A percentile compares a stretch with the other conserved stretches of the same genome.
Conservation (phyloP, 64 coral and sea anemone genomes). For the Montipora capricornis region DNA sequence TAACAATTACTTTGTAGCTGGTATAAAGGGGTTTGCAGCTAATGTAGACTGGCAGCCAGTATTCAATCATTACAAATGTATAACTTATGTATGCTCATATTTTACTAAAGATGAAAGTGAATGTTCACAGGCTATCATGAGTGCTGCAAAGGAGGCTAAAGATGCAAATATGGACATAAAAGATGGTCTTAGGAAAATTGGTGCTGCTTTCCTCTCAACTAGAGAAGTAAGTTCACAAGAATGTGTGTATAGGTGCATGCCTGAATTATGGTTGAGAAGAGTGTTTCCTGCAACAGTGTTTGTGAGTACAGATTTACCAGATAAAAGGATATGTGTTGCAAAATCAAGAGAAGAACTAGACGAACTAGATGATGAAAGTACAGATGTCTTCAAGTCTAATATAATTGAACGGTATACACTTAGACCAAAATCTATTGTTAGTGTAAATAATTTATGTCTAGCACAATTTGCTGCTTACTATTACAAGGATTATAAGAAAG, state of each 20-base stretch:
- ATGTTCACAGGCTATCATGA: constrained; percentile 42
- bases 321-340: constrained; percentile 39
- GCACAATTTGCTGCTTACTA: constrained; percentile 65
- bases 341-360: constrained; percentile 57
- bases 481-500: constrained; percentile 29
- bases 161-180: background rate
- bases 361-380: constrained; percentile 52
- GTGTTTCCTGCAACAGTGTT: constrained; percentile 42
- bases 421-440: constrained; percentile 36
- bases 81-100: constrained; percentile 56
- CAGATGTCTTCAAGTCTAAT: constrained; percentile 49
- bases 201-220: constrained; percentile 41
- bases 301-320: constrained; percentile 57
- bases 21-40: constrained; percentile 37
- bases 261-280: constrained; percentile 31
- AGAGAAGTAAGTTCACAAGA: constrained; percentile 47
- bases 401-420: constrained; percentile 11
- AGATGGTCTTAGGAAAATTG: constrained; percentile 40
- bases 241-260: constrained; percentile 47
- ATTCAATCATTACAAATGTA: constrained; percentile 52
- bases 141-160: constrained; percentile 55
- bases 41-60: constrained; percentile 57
- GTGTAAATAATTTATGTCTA: background rate
- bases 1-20: constrained; percentile 50
- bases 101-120: constrained; percentile 55